These are phyloP conservation scores for Papilio xuthus DNA, from an alignment of 1,140 invertebrate genomes.

Conservation along the genomic window DNA sequence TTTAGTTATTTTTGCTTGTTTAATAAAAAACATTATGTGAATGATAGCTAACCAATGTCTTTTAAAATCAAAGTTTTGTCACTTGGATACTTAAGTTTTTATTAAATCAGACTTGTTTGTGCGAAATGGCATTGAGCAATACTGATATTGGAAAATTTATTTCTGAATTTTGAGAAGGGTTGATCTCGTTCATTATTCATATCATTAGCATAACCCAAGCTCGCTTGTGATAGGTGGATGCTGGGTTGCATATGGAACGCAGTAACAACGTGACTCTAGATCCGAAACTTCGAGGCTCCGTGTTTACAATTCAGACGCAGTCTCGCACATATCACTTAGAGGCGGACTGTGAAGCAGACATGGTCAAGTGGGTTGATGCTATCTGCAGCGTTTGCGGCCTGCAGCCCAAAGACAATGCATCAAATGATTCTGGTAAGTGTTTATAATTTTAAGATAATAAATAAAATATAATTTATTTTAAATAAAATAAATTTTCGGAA, in stretches of 20 bases:
- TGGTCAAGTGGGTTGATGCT: conserved; percentile 97
- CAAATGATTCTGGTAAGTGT: conserved; percentile 52
- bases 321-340: conserved; percentile 95
- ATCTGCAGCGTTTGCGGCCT: conserved; percentile 96
- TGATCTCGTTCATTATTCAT: conserved; percentile 34
- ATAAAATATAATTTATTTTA: too few relatives aligned
- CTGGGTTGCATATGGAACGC: conserved; percentile 91
- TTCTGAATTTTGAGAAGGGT: conserved; percentile 31
- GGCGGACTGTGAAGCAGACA: conserved; percentile 94
- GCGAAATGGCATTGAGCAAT: background rate
- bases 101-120: background rate
- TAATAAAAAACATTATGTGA: background rate
- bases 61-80: background rate
- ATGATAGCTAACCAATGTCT: background rate
- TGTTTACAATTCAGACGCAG: conserved; percentile 95
- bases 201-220: conserved; percentile 41
- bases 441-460: background rate
- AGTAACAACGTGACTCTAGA: conserved; percentile 87
- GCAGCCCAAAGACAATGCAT: conserved; percentile 89
- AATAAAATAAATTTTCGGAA: too few relatives aligned
- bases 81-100: background rate
- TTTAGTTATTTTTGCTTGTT: background rate
- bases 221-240: conserved; percentile 86
- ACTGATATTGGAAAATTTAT: background rate
- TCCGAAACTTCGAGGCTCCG: conserved; percentile 84